phyloP scores from a whole-genome alignment of 2,113 vertebrate genomes.

The Anseranas semipalmata region DNA sequence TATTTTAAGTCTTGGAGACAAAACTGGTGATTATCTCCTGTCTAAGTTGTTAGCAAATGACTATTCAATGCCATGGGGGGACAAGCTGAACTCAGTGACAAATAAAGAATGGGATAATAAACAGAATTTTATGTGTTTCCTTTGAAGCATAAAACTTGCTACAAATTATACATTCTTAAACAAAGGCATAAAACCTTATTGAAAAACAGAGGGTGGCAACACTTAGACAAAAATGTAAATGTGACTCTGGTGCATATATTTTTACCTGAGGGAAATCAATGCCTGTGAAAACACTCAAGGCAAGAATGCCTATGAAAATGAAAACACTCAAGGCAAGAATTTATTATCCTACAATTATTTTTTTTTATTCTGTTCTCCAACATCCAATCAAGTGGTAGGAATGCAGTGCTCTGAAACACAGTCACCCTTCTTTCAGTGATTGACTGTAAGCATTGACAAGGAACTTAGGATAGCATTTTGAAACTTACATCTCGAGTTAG shows the following conservation, averaged over 20 bases:
- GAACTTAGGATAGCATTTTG: background rate
- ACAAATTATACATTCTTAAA: slow-evolving; percentile 66
- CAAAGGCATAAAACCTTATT: slow-evolving; percentile 72
- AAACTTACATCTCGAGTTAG: background rate
- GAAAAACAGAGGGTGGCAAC: slow-evolving; percentile 44
- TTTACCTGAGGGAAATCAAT: slow-evolving; percentile 54
- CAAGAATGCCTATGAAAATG: slow-evolving; percentile 38
- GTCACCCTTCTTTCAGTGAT: background rate
- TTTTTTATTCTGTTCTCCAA: slow-evolving; percentile 37
- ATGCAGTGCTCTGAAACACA: background rate
- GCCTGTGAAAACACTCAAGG: slow-evolving; percentile 27
- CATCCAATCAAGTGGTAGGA: slow-evolving; percentile 29
- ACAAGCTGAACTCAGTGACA: slow-evolving; percentile 27
- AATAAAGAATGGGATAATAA: slow-evolving; percentile 70
- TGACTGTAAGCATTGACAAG: background rate
- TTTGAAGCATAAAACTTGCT: slow-evolving; percentile 70
- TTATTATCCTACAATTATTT: slow-evolving; percentile 29
- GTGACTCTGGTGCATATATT: slow-evolving; percentile 25
- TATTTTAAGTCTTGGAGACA: slow-evolving; percentile 75
- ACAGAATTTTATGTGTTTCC: slow-evolving; percentile 41
- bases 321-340: slow-evolving; percentile 37
- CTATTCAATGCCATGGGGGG: slow-evolving; percentile 22
- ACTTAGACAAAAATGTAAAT: slow-evolving; percentile 34
- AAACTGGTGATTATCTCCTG: slow-evolving; percentile 73
- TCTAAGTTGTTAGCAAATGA: slow-evolving; percentile 70